These are phyloP conservation scores for Novumbra hubbsi DNA, from an alignment of 2,797 vertebrate species.

Conservation along the genomic window DNA sequence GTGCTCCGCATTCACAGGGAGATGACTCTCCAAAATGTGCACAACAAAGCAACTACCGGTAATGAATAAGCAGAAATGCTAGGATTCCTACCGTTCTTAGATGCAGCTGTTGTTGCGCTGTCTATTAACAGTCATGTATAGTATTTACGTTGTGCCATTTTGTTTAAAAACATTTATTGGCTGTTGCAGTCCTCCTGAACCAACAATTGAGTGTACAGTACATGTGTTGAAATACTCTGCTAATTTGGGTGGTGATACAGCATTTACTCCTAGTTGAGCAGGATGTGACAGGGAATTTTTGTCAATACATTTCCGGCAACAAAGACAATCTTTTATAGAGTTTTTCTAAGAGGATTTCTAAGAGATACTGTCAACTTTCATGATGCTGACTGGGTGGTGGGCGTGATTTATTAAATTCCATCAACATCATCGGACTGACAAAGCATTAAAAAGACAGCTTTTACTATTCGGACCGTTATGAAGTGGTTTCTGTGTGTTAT, in stretches of 20 bases:
- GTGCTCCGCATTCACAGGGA: constrained; percentile 36
- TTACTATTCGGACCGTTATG: neutral
- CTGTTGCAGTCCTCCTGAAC: constrained; percentile 9
- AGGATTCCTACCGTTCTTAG: neutral
- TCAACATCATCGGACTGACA: neutral
- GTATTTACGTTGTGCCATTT: constrained; percentile 9
- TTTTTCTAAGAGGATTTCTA: neutral
- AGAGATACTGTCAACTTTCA: neutral
- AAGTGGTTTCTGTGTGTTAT: neutral
- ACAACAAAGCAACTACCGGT: constrained; percentile 16
- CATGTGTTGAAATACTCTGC: neutral
- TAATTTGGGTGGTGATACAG: neutral
- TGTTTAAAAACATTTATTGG: neutral
- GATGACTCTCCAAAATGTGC: constrained; percentile 14
- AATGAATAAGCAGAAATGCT: constrained; percentile 12
- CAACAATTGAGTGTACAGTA: constrained; percentile 8
- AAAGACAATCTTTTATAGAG: neutral
- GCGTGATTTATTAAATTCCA: neutral
- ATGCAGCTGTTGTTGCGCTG: neutral
- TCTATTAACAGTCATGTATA: constrained; percentile 29
- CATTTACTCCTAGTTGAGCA: constrained; percentile 6
- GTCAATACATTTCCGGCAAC: neutral
- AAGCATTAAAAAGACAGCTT: neutral
- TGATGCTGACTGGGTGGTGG: neutral
- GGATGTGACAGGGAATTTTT: neutral